These are phyloP conservation scores for Eucera pruinosa DNA, from an alignment of 2,888 invertebrate species.

Conservation along the genomic window DNA sequence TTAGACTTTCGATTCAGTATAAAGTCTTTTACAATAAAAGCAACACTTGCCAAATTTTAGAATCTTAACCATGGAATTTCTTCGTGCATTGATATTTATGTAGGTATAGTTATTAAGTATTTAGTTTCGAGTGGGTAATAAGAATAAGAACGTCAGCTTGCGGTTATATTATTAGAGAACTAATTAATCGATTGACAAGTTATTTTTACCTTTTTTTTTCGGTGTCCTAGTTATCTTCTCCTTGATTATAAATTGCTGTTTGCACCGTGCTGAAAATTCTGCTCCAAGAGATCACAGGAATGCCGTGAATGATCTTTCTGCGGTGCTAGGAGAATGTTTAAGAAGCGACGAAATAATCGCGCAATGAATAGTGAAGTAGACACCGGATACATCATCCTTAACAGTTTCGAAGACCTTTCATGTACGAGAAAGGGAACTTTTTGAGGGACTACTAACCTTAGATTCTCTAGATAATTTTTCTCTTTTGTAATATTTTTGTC, in stretches of 20 bases:
- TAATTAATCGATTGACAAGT: constrained; percentile 29
- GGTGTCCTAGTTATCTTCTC: constrained; percentile 26
- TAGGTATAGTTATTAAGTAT: neutral
- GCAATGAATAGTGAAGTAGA: constrained; percentile 64
- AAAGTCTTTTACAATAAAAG: too few relatives aligned
- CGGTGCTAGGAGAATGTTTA: constrained; percentile 7
- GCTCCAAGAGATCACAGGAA: constrained; percentile 1
- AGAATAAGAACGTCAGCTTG: neutral
- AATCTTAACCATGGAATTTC: too few relatives aligned
- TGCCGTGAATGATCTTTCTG: constrained; percentile 4
- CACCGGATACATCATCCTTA: constrained; percentile 37
- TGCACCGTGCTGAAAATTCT: neutral
- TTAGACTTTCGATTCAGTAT: too few relatives aligned
- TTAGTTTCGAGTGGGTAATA: too few relatives aligned
- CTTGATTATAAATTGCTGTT: constrained; percentile 1
- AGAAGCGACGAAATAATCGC: constrained; percentile 20
- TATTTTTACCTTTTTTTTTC: constrained; percentile 45
- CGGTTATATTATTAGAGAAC: constrained; percentile 22
- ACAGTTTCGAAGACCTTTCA: constrained; percentile 45
- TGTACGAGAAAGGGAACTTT: constrained; percentile 10
- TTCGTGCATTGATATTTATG: too few relatives aligned
- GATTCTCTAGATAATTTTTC: constrained; percentile 7
- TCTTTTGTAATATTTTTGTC: neutral
- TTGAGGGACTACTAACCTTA: constrained; percentile 9
- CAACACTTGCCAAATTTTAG: too few relatives aligned